A percentile compares a stretch with the other conserved stretches of the same genome.
Conservation (phyloP, 2,797 vertebrate genomes). For the Pangasius macronema region DNA sequence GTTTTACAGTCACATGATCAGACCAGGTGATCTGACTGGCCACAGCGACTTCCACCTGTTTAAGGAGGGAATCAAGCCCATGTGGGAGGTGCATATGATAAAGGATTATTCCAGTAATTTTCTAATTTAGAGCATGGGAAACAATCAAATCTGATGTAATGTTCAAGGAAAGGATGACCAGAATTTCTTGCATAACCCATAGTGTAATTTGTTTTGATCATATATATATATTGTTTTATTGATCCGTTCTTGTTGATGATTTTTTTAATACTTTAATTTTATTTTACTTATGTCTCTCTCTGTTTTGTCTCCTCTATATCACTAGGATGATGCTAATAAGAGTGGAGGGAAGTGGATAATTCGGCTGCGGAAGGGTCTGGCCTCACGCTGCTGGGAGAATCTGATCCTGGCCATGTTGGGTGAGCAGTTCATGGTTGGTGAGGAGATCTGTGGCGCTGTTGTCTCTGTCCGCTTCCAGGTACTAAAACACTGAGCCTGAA, state of each 20-base stretch:
- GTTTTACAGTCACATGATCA: slow-evolving; percentile 86
- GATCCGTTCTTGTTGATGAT: not conserved
- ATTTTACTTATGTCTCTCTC: not conserved
- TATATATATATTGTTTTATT: not conserved
- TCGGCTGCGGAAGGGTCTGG: slow-evolving; percentile 89
- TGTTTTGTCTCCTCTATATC: not conserved
- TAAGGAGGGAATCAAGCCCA: slow-evolving; percentile 86
- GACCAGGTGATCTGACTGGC: slow-evolving; percentile 83
- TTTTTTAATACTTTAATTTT: not conserved
- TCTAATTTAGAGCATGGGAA: not conserved
- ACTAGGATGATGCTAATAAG: slow-evolving; percentile 84
- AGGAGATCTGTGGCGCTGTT: slow-evolving; percentile 97
- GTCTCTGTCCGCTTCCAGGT: slow-evolving; percentile 96
- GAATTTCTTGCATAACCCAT: not conserved
- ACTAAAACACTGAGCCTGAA: slow-evolving; percentile 21
- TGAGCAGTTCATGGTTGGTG: slow-evolving; percentile 99
- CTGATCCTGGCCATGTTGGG: slow-evolving; percentile 96
- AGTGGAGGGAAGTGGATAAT: slow-evolving; percentile 88
- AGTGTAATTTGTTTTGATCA: not conserved
- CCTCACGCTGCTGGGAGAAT: slow-evolving; percentile 98
- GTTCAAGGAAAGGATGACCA: not conserved
- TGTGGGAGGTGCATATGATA: slow-evolving; percentile 79
- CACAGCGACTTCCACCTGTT: slow-evolving; percentile 87
- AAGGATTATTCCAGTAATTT: not conserved
- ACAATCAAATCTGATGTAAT: not conserved